Conservation (phyloP, 2,888 invertebrate species). For the Leptarthrus brevirostris region DNA sequence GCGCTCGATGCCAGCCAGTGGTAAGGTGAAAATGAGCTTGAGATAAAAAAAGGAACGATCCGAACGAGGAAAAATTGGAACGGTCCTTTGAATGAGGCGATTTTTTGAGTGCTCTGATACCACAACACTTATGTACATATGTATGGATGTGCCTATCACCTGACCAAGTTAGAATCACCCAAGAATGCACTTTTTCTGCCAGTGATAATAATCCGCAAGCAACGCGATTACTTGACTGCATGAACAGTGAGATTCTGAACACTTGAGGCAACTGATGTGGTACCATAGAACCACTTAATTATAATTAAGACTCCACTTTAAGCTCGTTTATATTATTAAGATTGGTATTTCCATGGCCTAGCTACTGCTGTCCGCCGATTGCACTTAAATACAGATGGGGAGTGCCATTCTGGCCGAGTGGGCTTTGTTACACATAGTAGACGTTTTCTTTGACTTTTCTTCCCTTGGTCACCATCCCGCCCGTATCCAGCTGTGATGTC, state of each 20-base stretch:
- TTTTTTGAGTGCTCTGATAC: slow-evolving; percentile 30
- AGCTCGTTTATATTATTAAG: slow-evolving; percentile 50
- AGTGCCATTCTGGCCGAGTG: not conserved
- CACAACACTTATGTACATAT: not conserved
- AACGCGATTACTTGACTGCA: not conserved
- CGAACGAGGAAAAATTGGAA: slow-evolving; percentile 52
- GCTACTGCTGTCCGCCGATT: not conserved
- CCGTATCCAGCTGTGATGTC: slow-evolving; percentile 12
- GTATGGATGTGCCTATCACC: not conserved
- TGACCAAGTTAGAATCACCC: not conserved
- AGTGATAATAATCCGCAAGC: slow-evolving; percentile 23
- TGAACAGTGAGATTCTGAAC: slow-evolving; percentile 18
- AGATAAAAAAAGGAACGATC: no score
- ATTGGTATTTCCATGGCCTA: slow-evolving; percentile 26
- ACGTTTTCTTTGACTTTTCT: not conserved
- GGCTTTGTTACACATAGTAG: slow-evolving; percentile 11
- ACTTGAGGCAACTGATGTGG: slow-evolving; percentile 27
- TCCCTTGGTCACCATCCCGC: slow-evolving; percentile 9
- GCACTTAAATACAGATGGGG: slow-evolving; percentile 29
- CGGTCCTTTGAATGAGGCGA: slow-evolving; percentile 52
- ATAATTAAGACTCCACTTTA: slow-evolving; percentile 49
- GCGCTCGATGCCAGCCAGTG: no score
- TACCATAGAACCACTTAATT: slow-evolving; percentile 50
- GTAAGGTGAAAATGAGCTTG: no score
- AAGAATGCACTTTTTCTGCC: not conserved